Base-by-base conservation (phyloP, 2,888 invertebrate genomes). In the Drosophila robusta region DNA sequence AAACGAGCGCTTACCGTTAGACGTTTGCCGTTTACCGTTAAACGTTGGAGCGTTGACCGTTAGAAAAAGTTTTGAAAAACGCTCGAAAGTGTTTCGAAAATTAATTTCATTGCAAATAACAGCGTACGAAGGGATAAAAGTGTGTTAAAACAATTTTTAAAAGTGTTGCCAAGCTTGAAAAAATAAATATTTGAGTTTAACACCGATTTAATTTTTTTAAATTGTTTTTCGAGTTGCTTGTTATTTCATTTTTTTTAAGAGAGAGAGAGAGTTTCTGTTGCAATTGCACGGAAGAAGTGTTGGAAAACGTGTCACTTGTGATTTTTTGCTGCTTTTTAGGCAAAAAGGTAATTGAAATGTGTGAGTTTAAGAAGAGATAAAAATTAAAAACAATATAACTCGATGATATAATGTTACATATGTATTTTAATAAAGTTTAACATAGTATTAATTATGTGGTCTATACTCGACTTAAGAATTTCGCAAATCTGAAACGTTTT, bases 281-380 rank as follows among this genome's bases (percentile, higher is more conserved):
- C 36, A 46, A 51, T 24, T 38, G 26, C 38, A 16, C 36, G 32
- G 41, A 56, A 51, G 46, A 29, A 64, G 66, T 67, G 58, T 61
- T 66, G 57, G 24, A 46, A 69, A 69, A 47, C 49, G 52, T 32
- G 22, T 26, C 2, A 41, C 26, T 8, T 6, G 2, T 11, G 11
- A n/a, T 16, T 47, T 26, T 50, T 50, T 44, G 34, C 24, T 47
- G 44, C 39, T 18, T 34, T 34, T 29, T 22, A 2, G 22, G 26
- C 38, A 73, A 57, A 58, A 51, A 72, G 72, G 72, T 74, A 72
- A 73, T 38, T 49, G 6, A 38, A 58, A 22, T 60, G 64, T 16
- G 34, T 2, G 16, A 9, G 16, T 9, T 9, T 16, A 4, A 9
- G 4, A 9, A 4, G 2, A 16, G 9, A 4, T 39, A 1, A 9